Conservation (phyloP, 1,140 invertebrate genomes). For the Rhyacophila brunnea region DNA sequence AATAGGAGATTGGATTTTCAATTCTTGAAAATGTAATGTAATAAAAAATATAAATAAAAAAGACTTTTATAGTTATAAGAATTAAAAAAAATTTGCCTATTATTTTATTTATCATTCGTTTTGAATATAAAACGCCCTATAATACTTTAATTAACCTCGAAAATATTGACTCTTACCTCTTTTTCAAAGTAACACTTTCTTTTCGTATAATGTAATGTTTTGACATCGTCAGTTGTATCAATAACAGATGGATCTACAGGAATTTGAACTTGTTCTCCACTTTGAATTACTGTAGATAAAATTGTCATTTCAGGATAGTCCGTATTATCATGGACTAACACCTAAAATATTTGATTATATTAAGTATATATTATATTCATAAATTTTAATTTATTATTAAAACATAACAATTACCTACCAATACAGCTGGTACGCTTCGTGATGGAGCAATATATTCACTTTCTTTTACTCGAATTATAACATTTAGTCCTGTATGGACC, state of each 20-base stretch:
- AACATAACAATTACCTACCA: constrained; percentile 23
- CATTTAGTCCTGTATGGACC: constrained; percentile 26
- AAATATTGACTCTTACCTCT: no score
- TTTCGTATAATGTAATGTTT: constrained; percentile 18
- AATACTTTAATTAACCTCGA: no score
- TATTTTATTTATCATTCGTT: no score
- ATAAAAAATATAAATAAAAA: no score
- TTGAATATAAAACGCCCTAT: no score
- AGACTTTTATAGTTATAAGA: no score
- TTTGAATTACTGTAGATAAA: constrained; percentile 18
- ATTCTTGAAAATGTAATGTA: no score
- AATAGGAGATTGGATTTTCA: no score
- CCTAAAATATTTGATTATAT: constrained; percentile 6
- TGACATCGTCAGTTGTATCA: constrained; percentile 31
- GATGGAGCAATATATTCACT: constrained; percentile 17
- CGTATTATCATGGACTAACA: constrained; percentile 18
- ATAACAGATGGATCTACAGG: constrained; percentile 23
- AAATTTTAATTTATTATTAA: background rate
- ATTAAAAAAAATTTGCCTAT: no score
- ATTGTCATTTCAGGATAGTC: constrained; percentile 27
- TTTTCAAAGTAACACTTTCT: constrained; percentile 26
- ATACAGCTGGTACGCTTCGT: constrained; percentile 15
- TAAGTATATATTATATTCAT: background rate
- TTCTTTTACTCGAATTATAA: constrained; percentile 18
- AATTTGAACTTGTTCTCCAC: constrained; percentile 21